These are phyloP conservation scores for Urocynchramus pylzowi DNA, from an alignment of 2,113 vertebrate species.

Conservation along the genomic window DNA sequence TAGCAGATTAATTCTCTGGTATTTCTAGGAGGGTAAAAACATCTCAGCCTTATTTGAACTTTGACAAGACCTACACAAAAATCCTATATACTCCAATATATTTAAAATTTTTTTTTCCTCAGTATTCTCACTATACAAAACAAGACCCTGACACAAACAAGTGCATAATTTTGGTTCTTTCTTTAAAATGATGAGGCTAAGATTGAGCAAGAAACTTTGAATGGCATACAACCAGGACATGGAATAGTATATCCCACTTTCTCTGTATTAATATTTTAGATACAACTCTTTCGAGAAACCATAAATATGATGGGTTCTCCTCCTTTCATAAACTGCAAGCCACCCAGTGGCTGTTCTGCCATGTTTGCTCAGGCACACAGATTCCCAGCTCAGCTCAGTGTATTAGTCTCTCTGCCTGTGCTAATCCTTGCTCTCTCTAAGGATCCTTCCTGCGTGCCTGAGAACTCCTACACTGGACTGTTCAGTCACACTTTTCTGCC, in stretches of 20 bases:
- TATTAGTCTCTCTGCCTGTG: neutral
- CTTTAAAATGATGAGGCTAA: neutral
- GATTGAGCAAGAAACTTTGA: neutral
- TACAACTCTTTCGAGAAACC: neutral
- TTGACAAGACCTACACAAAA: neutral
- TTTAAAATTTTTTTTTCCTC: neutral
- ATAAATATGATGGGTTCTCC: neutral
- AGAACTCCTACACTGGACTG: neutral
- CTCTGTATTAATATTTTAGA: neutral
- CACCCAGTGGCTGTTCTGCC: neutral
- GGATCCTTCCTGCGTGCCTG: neutral
- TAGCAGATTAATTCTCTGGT: neutral
- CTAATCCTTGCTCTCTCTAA: neutral
- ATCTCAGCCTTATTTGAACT: neutral
- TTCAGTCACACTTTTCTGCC: neutral
- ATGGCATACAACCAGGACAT: neutral
- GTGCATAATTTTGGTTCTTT: neutral
- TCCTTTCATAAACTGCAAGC: neutral
- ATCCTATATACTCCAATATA: neutral
- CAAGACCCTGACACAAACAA: neutral
- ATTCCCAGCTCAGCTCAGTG: neutral
- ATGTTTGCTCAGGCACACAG: neutral
- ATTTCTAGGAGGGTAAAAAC: neutral
- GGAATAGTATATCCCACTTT: neutral
- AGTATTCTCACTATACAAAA: neutral